Evolutionary conservation across 2,113 vertebrate genomes (phyloP), one percentile per base, ranked within the genome.

Genomic region (Tragelaphus strepsiceros): DNA sequence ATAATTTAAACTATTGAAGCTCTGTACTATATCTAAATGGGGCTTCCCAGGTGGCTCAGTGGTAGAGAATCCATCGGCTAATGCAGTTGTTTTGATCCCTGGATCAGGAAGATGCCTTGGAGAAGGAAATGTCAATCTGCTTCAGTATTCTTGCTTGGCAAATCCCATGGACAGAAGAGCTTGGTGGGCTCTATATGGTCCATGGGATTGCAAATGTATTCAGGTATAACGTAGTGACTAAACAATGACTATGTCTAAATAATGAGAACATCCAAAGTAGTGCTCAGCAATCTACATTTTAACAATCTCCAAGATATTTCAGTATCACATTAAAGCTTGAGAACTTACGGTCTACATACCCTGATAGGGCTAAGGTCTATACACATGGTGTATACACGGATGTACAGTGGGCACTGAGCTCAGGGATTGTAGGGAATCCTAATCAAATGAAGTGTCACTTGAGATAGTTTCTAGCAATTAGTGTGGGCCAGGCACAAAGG

Each of bases 331-430:
- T 59, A 86, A 90, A 82, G 22, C 32, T 59, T 43, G 4, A 82
- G 71, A 83, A 11, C 3, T 2, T 43, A 6, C 32, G 4, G 3
- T 56, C 11, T 92, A 26, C 53, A 71, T 39, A 35, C 28, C 3
- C 14, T 19, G 4, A 30, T 7, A 54, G 35, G 74, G 17, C 85
- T 81, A 35, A 8, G 3, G 2, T 58, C 3, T 67, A 24, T 28
- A 22, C 0, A n/a, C n/a, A 43, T 1, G 5, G 5, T 49, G 1
- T 16, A 26, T 30, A 26, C 7, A 61, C 0, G 0, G 3, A 28
- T 56, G 7, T 12, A 61, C 10, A 58, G 32, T 26, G 21, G 53
- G 10, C 5, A 78, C 43, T 5, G 32, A 35, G 10, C 3, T 84
- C 16, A 35, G 22, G 5, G 3, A 46, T 80, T 56, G 17, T 39